Base-by-base conservation (phyloP, 1,140 invertebrate genomes). In the Artemia franciscana region DNA sequence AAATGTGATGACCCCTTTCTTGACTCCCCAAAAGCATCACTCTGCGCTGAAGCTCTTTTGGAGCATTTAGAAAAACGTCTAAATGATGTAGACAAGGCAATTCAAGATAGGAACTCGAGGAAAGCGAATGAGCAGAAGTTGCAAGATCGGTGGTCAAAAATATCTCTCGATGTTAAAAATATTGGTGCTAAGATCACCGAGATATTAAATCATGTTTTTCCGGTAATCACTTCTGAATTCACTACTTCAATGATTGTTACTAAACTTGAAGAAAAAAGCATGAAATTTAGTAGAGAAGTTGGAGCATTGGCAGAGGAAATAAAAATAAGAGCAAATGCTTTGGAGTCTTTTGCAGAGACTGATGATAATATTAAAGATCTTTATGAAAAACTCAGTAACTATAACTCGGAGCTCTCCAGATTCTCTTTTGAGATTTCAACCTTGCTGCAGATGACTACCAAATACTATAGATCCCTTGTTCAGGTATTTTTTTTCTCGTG, bases 341-440 rank as follows among this genome's bases (percentile, higher is more conserved):
- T 51, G 12, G 39, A 51, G 12, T 51, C 39, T 15, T 51, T 51
- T 3, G 12, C 39, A 12, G 39, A 51, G 39, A 15, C 39, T 51
- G 39, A 51, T 51, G 39, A 51, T 51, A 1, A 51, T 51, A 18
- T 51, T 51, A 12, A 18, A 64, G 75, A 77, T 71, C 78, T 82
- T 59, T 76, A 76, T 63, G 79, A 73, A 63, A 80, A 79, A 70
- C 74, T 85, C 25, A 73, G 75, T 62, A 79, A 82, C 70, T 78
- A 82, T 64, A 79, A 80, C 67, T 79, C 82, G 67, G 77, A 81
- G 65, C 71, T 88, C 26, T 77, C 80, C 65, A 76, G 78, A 26
- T 80, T 84, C 57, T 76, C 82, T 27, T 78, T 79, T 7, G 81
- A 89, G 64, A 90, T 88, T 70, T 80, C 84, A 69, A 79, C 78